Evolutionary conservation across 2,888 invertebrate species (phyloP).

Genomic region (Thereva unica): DNA sequence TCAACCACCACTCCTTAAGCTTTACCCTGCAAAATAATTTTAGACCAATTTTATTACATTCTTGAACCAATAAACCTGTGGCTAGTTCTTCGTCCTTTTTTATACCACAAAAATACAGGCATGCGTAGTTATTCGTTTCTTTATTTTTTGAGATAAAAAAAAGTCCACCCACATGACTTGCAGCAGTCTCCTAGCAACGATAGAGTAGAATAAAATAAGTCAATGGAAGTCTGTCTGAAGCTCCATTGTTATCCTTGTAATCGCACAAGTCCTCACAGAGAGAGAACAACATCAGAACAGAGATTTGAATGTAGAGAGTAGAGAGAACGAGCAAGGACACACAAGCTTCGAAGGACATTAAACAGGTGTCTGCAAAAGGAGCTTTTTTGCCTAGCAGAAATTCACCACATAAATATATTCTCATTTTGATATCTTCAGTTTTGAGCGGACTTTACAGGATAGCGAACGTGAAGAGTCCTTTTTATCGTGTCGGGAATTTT

Average conservation of each 20-base stretch:
- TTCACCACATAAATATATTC: constrained; percentile 12
- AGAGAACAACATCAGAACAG: too few species aligned
- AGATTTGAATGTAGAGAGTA: too few species aligned
- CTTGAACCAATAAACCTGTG: constrained; percentile 6
- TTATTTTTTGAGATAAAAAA: background rate
- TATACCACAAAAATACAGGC: background rate
- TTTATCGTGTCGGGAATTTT: background rate
- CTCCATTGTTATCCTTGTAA: constrained; percentile 21
- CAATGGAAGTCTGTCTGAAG: constrained; percentile 10
- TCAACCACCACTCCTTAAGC: background rate
- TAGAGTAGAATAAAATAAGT: background rate
- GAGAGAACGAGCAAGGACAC: background rate
- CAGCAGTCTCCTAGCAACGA: constrained; percentile 19
- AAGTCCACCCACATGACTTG: constrained; percentile 24
- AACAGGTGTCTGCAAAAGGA: constrained; percentile 15
- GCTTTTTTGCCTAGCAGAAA: background rate
- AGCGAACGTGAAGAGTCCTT: background rate
- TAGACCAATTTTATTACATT: background rate
- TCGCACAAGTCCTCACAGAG: background rate
- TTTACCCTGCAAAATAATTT: background rate
- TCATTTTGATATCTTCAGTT: constrained; percentile 14
- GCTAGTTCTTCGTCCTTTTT: background rate
- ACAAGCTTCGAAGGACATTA: background rate
- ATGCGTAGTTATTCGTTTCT: background rate
- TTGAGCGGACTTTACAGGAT: constrained; percentile 12